Evolutionary conservation across 2,113 vertebrate genomes (phyloP), one percentile per base, ranked within the genome.

Genomic region (Genyomyrus donnyi): DNA sequence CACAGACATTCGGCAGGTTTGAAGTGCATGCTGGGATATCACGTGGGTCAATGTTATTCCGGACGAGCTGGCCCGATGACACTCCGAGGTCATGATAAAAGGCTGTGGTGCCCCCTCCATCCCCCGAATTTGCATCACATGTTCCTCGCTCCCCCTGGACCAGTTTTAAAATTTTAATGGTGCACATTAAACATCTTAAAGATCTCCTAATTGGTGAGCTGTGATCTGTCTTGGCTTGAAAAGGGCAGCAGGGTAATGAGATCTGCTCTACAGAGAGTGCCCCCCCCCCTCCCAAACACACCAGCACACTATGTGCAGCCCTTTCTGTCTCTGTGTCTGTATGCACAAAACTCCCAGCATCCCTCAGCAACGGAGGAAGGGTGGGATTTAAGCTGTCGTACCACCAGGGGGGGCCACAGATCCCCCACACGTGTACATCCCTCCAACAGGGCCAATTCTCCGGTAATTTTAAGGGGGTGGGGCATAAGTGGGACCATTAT

Each of bases 171-270:
- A 27, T 88, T 53, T 89, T 19, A 84, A 89, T 77, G 48, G 50
- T 6, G 24, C 88, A 83, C 88, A 89, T 53, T 89, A 83, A 35
- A 70, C 13, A n/a, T 84, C n/a, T 46, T 84, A 84, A 84, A 89
- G 70, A 89, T 46, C 19, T 13, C 56, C 24, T 86, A 66, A 90
- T 90, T 86, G 83, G 83, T 9, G 89, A 27, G 24, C 39, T 66
- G 83, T 85, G 53, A 85, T 89, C 49, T 85, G 53, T 89, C 52
- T 85, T 53, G 31, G 83, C 39, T 85, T 62, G 77, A 58, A 89
- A 89, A 85, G 77, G 80, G 35, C 52, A 89, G 46, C 24, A 19
- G 88, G 49, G 88, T 89, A 89, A 89, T 89, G 89, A 58, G 77
- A 85, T n/a, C 21, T 58, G 13, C 9, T 80, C 58, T 24, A 13